phyloP scores from a whole-genome alignment of 2,113 vertebrate genomes.

The Malurus alboscapulatus region DNA sequence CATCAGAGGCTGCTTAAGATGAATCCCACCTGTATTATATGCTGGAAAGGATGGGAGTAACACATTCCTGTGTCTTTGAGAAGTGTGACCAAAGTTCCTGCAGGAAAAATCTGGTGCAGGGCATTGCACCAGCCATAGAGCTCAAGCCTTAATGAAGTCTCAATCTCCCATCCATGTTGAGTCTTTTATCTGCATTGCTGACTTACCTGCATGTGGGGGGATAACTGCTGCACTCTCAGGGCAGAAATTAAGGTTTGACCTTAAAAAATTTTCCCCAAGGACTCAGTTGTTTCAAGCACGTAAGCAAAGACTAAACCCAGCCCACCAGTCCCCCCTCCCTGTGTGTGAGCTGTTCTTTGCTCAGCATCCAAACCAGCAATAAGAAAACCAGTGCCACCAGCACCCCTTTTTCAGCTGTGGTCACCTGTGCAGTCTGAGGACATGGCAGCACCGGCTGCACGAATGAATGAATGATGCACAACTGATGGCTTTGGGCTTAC shows the following conservation, averaged over 20 bases:
- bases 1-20: not conserved
- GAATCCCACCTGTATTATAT: not conserved
- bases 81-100: not conserved
- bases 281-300: not conserved
- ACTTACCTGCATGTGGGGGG: not conserved
- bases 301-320: not conserved
- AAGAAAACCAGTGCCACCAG: not conserved
- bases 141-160: not conserved
- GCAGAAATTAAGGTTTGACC: not conserved
- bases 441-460: not conserved
- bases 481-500: not conserved
- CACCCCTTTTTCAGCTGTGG: not conserved
- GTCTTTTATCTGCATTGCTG: not conserved
- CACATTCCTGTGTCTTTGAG: not conserved
- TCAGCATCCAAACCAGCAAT: not conserved
- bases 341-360: not conserved
- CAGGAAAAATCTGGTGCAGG: not conserved
- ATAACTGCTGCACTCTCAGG: not conserved
- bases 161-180: not conserved
- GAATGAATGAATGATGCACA: rapidly evolving
- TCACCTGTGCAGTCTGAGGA: not conserved
- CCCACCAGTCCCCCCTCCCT: not conserved
- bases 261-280: not conserved
- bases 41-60: not conserved
- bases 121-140: not conserved